Percentiles rank a stretch among this genome's conserved stretches.
These are phyloP conservation scores for Todiramphus chloris DNA, from an alignment of 2,113 vertebrate species.

Conservation along the genomic window DNA sequence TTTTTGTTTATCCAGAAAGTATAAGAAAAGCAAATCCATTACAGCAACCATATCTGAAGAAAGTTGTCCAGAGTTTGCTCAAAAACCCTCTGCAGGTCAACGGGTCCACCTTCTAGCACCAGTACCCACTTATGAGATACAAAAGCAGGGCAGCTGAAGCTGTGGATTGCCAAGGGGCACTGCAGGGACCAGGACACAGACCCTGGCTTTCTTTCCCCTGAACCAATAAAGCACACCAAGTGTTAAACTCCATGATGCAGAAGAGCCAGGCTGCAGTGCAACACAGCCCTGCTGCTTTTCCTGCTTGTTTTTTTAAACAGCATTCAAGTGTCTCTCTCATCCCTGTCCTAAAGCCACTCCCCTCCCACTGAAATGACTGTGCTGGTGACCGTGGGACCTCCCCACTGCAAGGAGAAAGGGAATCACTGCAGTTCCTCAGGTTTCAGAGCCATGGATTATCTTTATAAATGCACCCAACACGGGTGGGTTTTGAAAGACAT, in stretches of 20 bases:
- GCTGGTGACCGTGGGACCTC: background rate
- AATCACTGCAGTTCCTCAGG: background rate
- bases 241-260: background rate
- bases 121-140: background rate
- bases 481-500: background rate
- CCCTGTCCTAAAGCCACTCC: background rate
- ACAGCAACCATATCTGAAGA: background rate
- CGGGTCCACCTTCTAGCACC: background rate
- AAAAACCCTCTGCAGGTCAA: background rate
- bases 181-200: background rate
- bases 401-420: background rate
- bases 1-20: background rate
- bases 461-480: background rate
- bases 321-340: background rate
- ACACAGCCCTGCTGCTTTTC: background rate
- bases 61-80: background rate
- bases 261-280: background rate
- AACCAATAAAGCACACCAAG: background rate
- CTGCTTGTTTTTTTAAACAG: background rate
- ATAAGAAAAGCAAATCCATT: background rate
- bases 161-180: background rate
- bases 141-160: background rate
- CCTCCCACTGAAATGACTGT: slow-evolving; percentile 8
- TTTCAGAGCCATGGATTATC: background rate
- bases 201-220: background rate